phyloP scores from a whole-genome alignment of 2,797 vertebrate species.

The Nyctibius grandis region DNA sequence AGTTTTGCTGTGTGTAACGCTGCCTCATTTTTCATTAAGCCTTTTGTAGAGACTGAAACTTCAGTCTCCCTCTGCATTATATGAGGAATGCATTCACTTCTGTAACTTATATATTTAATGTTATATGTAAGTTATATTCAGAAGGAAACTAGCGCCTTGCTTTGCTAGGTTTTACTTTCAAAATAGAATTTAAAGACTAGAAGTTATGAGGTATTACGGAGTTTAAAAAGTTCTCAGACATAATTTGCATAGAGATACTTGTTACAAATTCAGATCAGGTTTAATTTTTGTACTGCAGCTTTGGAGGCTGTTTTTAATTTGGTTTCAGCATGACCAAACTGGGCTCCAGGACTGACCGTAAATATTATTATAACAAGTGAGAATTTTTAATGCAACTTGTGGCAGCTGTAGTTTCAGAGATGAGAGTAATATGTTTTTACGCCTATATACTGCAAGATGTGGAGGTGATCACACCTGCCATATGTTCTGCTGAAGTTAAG shows the following conservation, averaged over 20 bases:
- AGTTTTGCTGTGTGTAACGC: background rate
- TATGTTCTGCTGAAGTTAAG: background rate
- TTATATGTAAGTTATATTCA: background rate
- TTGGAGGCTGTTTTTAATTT: background rate
- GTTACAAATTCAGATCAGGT: background rate
- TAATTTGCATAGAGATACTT: background rate
- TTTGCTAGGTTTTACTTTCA: background rate
- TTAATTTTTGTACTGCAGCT: background rate
- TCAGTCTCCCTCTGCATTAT: background rate
- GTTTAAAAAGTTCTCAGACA: background rate
- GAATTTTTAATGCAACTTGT: background rate
- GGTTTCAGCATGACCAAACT: background rate
- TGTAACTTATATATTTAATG: background rate
- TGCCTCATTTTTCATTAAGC: background rate
- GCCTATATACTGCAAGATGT: background rate
- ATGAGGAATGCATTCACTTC: background rate
- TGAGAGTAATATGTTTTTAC: background rate
- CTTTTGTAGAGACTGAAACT: background rate
- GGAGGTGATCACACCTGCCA: background rate
- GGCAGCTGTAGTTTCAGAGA: background rate
- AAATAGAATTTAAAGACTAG: background rate
- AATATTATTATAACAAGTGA: background rate
- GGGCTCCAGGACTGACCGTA: background rate
- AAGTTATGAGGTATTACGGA: background rate
- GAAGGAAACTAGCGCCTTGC: background rate